Base-by-base conservation (phyloP, 2,113 vertebrate species). In the Aphelocoma coerulescens region DNA sequence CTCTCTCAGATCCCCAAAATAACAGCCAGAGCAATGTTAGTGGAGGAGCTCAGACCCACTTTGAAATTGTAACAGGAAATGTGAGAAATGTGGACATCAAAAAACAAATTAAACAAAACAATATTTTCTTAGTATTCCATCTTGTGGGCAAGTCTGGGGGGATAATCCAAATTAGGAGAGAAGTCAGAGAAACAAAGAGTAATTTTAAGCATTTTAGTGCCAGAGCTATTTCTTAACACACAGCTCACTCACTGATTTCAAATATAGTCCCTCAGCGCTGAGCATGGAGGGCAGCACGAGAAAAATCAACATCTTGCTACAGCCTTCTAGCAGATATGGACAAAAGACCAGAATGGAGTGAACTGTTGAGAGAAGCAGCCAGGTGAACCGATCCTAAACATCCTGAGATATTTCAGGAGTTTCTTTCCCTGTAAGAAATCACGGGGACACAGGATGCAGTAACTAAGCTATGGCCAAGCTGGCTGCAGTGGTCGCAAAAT, bases 171-270 rank as follows among this genome's bases (percentile, higher is more conserved):
- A 96, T 91, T 93, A 76, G 94, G 96, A 96, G 84, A 93, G 68
- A 97, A 96, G 93, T 96, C 86, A 95, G 67, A 75, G 73, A 96
- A 96, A 93, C 86, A 96, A 94, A 91, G 82, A 86, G 75, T 91
- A 71, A 95, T 95, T 92, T 91, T 43, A 95, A 91, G 55, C 57
- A 66, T 91, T 89, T 90, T 85, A 61, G 69, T 96, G 92, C 93
- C 95, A 97, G 85, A 86, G 76, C 79, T 94, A 88, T 97, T 97
- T 96, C 97, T 96, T 97, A 94, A 97, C 82, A 88, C 69, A 49
- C 78, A 76, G 83, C 85, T 96, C 82, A 24, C 49, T 83, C 94
- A 80, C 46, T 92, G 88, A 86, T 93, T 94, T 92, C 95, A 84
- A 92, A 88, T 73, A 81, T 62, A 93, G 87, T 90, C 78, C 75